Percentiles rank a stretch among this genome's conserved stretches.
phyloP scores from a whole-genome alignment of 2,888 invertebrate species.

The Thereva nobilitata region DNA sequence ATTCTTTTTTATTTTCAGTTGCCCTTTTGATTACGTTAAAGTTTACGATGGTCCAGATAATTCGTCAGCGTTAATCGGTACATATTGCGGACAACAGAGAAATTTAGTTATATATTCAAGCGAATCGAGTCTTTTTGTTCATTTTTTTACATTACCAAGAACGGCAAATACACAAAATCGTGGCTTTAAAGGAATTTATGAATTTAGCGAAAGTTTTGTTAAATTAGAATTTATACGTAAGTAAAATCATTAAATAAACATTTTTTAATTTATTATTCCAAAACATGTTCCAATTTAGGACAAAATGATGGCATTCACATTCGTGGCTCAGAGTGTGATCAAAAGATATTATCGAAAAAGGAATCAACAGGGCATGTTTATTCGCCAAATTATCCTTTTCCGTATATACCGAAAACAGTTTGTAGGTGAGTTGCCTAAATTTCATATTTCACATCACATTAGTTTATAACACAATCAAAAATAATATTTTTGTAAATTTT shows the following conservation, averaged over 20 bases:
- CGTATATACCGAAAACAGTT: slow-evolving; percentile 93
- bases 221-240: slow-evolving; percentile 82
- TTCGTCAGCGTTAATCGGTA: slow-evolving; percentile 88
- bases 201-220: slow-evolving; percentile 98
- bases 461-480: neutral
- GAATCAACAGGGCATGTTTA: slow-evolving; percentile 90
- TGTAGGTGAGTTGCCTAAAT: slow-evolving; percentile 68
- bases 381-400: slow-evolving; percentile 95
- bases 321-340: slow-evolving; percentile 97
- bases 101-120: slow-evolving; percentile 95
- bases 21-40: slow-evolving; percentile 97
- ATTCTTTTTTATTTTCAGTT: slow-evolving; percentile 63
- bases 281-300: slow-evolving; percentile 63
- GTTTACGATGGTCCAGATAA: slow-evolving; percentile 94
- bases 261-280: slow-evolving; percentile 69
- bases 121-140: slow-evolving; percentile 85
- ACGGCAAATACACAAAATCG: slow-evolving; percentile 95
- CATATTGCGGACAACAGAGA: slow-evolving; percentile 96
- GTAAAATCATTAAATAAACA: slow-evolving; percentile 44
- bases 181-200: slow-evolving; percentile 98
- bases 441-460: neutral
- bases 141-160: slow-evolving; percentile 88
- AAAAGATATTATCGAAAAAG: slow-evolving; percentile 92
- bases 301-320: slow-evolving; percentile 94
- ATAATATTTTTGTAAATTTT: neutral